Conservation (phyloP, 1,140 invertebrate genomes). For the Goniozus legneri region DNA sequence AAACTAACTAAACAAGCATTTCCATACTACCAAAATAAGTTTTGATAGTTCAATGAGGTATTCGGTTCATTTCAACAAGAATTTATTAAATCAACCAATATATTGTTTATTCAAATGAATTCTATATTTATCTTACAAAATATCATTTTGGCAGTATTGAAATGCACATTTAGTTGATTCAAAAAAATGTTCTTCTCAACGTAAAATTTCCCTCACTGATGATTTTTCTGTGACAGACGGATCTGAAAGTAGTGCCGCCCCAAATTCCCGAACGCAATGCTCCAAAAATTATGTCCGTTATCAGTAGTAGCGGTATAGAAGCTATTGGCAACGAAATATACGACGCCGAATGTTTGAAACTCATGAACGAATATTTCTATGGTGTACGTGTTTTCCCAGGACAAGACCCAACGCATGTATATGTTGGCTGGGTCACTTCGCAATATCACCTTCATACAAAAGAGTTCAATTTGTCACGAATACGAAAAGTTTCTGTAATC, state of each 20-base stretch:
- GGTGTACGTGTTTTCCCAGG: slow-evolving; percentile 88
- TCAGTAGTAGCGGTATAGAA: slow-evolving; percentile 67
- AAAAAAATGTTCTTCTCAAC: no score
- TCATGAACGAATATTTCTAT: slow-evolving; percentile 98
- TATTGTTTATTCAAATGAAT: neutral
- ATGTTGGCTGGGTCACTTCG: slow-evolving; percentile 99
- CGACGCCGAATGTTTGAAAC: slow-evolving; percentile 81
- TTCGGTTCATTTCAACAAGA: slow-evolving; percentile 5
- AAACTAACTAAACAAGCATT: no score
- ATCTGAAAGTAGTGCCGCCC: slow-evolving; percentile 64
- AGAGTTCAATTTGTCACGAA: slow-evolving; percentile 85
- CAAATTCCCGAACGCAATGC: slow-evolving; percentile 66
- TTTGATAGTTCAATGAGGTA: no score
- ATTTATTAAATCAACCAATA: slow-evolving; percentile 6
- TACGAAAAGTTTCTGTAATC: slow-evolving; percentile 81
- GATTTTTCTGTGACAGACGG: slow-evolving; percentile 50
- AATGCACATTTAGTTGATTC: no score
- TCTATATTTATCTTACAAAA: no score
- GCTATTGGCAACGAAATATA: slow-evolving; percentile 79
- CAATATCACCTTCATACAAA: slow-evolving; percentile 90
- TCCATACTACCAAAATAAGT: no score
- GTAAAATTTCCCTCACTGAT: slow-evolving; percentile 1
- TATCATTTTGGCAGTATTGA: no score
- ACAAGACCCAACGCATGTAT: slow-evolving; percentile 95
- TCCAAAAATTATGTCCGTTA: slow-evolving; percentile 69